These are phyloP conservation scores for Aurelia sp. DNA, from an alignment of 30 jellyfish, hydroid and myxozoan species.

Conservation along the genomic window DNA sequence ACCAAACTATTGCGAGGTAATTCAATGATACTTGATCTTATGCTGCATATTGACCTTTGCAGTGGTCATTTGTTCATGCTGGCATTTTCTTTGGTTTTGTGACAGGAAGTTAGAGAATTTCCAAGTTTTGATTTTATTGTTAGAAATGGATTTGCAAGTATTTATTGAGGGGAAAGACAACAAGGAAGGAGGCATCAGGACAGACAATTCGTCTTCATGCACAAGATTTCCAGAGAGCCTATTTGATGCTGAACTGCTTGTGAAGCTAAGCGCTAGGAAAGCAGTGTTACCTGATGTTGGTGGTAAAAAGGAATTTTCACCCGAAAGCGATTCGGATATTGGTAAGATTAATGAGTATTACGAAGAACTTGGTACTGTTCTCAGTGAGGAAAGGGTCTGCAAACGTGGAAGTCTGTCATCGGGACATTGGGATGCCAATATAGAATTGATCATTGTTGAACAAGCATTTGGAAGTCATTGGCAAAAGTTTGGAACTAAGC, in stretches of 20 bases:
- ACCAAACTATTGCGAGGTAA: no score
- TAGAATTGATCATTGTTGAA: slow-evolving; percentile 17
- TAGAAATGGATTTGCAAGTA: no score
- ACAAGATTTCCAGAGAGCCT: slow-evolving; percentile 41
- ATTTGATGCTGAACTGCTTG: slow-evolving; percentile 22
- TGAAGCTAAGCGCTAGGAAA: slow-evolving; percentile 13
- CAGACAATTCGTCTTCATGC: not conserved
- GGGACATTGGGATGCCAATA: slow-evolving; percentile 38
- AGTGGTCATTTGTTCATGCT: no score
- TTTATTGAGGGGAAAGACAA: no score
- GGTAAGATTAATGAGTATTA: slow-evolving; percentile 6
- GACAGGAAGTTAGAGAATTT: no score
- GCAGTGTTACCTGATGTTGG: slow-evolving; percentile 51
- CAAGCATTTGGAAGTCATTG: slow-evolving; percentile 32
- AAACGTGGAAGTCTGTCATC: slow-evolving; percentile 38
- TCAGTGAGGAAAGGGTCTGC: slow-evolving; percentile 72
- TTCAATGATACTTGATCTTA: no score
- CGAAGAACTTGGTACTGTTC: slow-evolving; percentile 27
- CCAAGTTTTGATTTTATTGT: no score
- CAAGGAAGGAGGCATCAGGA: no score
- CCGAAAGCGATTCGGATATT: not conserved
- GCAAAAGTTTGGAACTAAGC: slow-evolving; percentile 53
- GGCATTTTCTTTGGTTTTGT: no score
- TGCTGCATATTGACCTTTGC: no score
- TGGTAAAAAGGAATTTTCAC: slow-evolving; percentile 34